phyloP scores from a whole-genome alignment of 2,113 vertebrate genomes.

The Piaya cayana region DNA sequence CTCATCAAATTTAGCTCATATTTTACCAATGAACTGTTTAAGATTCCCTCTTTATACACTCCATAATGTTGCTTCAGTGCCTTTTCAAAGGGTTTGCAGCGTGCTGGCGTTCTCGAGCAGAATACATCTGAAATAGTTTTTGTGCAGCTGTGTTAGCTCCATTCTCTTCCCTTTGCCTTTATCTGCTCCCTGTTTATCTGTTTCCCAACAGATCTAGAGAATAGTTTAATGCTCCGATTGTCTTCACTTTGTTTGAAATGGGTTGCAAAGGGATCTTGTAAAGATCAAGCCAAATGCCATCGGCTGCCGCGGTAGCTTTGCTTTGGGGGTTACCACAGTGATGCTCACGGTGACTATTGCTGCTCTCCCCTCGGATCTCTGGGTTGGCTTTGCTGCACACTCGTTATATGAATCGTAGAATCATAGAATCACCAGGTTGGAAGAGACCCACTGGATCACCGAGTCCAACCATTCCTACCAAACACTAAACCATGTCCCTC shows the following conservation, averaged over 20 bases:
- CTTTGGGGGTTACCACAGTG: not conserved
- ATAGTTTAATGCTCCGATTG: not conserved
- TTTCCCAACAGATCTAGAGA: not conserved
- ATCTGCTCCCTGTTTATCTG: not conserved
- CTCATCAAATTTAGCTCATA: constrained; percentile 33
- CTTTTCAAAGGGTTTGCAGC: not conserved
- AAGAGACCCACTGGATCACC: too few species aligned
- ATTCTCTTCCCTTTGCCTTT: not conserved
- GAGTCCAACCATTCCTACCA: too few species aligned
- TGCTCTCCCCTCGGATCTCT: not conserved
- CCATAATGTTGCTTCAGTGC: not conserved
- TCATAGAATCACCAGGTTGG: too few species aligned
- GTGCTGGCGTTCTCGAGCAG: not conserved
- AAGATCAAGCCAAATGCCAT: not conserved
- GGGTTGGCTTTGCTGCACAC: not conserved
- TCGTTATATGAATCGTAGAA: too few species aligned
- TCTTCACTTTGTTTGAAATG: not conserved
- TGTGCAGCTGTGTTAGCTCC: constrained; percentile 2
- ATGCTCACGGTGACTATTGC: not conserved
- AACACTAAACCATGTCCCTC: too few species aligned
- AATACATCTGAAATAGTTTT: not conserved
- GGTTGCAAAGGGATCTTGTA: rapidly evolving
- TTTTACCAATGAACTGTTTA: constrained; percentile 2
- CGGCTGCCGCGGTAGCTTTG: not conserved
- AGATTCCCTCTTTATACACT: constrained; percentile 23